phyloP scores from a whole-genome alignment of 2,888 invertebrate genomes.

The Agrotis puta region DNA sequence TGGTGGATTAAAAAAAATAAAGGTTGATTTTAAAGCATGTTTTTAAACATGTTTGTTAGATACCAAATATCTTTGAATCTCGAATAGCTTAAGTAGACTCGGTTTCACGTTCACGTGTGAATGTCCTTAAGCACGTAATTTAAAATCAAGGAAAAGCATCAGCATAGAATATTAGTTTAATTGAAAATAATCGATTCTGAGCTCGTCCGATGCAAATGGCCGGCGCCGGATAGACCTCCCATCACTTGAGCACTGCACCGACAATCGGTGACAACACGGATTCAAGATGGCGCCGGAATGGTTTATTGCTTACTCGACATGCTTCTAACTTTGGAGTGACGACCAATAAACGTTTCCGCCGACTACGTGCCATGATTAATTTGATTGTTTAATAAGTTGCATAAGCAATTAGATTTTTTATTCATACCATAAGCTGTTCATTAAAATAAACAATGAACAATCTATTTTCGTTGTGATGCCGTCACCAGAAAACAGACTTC shows the following conservation, averaged over 20 bases:
- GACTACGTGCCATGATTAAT: constrained; percentile 82
- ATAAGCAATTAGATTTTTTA: constrained; percentile 42
- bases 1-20: constrained; percentile 6
- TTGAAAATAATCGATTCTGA: constrained; percentile 82
- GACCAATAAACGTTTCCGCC: constrained; percentile 79
- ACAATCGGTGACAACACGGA: constrained; percentile 81
- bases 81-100: constrained; percentile 29
- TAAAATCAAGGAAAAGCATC: constrained; percentile 60
- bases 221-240: constrained; percentile 91
- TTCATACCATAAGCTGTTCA: constrained; percentile 23
- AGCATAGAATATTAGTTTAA: constrained; percentile 67
- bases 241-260: constrained; percentile 82
- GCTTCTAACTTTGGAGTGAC: constrained; percentile 72
- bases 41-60: constrained; percentile 1
- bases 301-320: constrained; percentile 80
- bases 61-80: constrained; percentile 37
- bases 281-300: constrained; percentile 88
- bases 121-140: constrained; percentile 58
- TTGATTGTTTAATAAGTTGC: constrained; percentile 62
- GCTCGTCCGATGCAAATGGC: constrained; percentile 88
- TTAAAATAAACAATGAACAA: constrained; percentile 15
- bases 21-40: constrained; percentile 16
- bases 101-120: constrained; percentile 37
- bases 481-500: background rate
- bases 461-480: constrained; percentile 3